Conservation (phyloP, 2,888 invertebrate species). For the Hipparchia sbordonii region DNA sequence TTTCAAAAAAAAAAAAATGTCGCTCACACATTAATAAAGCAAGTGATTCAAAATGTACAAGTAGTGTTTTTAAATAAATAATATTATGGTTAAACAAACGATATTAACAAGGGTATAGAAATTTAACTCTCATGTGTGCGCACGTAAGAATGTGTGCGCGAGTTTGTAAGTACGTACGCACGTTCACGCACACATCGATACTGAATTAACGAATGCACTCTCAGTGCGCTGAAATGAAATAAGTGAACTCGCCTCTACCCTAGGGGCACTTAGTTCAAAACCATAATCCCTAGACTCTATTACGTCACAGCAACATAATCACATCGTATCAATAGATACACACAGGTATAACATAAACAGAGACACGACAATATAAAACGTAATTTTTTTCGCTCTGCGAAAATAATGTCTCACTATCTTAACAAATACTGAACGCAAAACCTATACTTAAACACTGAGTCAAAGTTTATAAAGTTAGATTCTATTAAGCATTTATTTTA, state of each 20-base stretch:
- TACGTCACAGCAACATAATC: conserved; percentile 78
- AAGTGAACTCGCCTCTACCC: conserved; percentile 21
- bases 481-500: conserved; percentile 11
- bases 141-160: background rate
- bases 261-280: conserved; percentile 47
- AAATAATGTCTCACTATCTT: conserved; percentile 63
- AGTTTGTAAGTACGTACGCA: background rate
- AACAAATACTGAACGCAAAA: conserved; percentile 51
- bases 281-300: conserved; percentile 50
- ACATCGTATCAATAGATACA: conserved; percentile 74
- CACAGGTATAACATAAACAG: conserved; percentile 55
- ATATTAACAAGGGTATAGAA: conserved; percentile 34
- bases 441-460: conserved; percentile 40
- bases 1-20: background rate
- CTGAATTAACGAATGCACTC: background rate
- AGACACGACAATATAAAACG: conserved; percentile 47
- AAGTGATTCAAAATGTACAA: conserved; percentile 16
- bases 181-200: background rate
- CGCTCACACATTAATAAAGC: background rate
- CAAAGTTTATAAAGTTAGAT: conserved; percentile 34
- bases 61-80: conserved; percentile 17
- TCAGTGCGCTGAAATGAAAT: background rate
- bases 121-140: background rate
- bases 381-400: conserved; percentile 69
- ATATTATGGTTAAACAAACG: conserved; percentile 13